Conservation (phyloP, 2,113 vertebrate species). For the Urocitellus parryii region DNA sequence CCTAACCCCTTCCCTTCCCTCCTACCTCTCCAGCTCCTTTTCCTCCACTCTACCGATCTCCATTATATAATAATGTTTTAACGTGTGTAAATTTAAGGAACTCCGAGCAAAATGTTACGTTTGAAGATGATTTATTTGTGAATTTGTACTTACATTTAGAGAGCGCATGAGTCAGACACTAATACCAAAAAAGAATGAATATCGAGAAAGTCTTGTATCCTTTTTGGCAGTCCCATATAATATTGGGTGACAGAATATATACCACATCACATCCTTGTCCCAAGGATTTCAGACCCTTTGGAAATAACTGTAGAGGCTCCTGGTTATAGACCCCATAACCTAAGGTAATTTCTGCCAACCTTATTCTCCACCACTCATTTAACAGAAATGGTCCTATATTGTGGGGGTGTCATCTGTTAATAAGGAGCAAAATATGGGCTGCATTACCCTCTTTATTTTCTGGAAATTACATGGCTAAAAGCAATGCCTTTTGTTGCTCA, state of each 20-base stretch:
- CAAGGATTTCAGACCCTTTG: neutral
- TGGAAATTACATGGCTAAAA: constrained; percentile 74
- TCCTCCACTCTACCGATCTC: neutral
- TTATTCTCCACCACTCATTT: neutral
- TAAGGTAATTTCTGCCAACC: neutral
- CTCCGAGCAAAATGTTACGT: neutral
- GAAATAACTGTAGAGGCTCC: neutral
- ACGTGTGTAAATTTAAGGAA: neutral
- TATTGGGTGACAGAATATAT: neutral
- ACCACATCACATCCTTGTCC: neutral
- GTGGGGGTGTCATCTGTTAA: neutral
- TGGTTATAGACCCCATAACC: neutral
- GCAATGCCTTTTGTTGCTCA: constrained; percentile 70
- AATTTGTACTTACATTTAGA: neutral
- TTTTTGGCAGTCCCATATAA: neutral
- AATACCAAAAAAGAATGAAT: neutral
- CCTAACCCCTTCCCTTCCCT: no score
- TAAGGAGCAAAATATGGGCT: constrained; percentile 40
- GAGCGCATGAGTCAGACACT: neutral
- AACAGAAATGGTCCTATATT: neutral
- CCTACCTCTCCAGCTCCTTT: no score
- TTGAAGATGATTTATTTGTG: neutral
- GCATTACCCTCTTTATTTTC: constrained; percentile 49
- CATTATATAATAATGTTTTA: neutral
- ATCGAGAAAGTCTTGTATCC: neutral